Evolutionary conservation across 2,113 vertebrate genomes (phyloP).

Genomic region (Pithys albifrons): DNA sequence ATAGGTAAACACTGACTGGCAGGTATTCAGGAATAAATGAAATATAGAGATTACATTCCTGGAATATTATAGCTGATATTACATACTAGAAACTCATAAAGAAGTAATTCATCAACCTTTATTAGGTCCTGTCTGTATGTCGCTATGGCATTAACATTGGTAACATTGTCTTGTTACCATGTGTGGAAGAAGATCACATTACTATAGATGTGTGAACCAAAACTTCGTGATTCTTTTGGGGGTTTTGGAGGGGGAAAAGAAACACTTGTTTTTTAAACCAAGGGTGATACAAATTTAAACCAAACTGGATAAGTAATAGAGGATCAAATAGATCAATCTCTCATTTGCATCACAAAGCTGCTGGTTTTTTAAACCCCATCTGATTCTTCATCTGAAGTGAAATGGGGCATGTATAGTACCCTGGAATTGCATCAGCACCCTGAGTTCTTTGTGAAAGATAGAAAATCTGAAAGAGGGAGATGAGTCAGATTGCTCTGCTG

Average conservation of each 20-base stretch:
- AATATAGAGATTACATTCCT: neutral
- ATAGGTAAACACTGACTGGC: neutral
- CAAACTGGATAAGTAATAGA: neutral
- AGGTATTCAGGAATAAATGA: neutral
- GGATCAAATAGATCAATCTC: neutral
- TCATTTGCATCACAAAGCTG: neutral
- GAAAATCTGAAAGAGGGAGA: neutral
- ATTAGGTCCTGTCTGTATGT: neutral
- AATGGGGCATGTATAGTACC: neutral
- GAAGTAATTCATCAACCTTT: neutral
- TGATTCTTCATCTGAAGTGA: neutral
- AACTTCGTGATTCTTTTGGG: neutral
- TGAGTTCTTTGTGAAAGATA: neutral
- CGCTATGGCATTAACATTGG: neutral
- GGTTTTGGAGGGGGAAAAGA: neutral
- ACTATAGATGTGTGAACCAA: neutral
- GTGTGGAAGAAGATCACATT: neutral
- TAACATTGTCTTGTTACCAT: neutral
- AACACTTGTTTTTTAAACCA: neutral
- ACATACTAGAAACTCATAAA: neutral
- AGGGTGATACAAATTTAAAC: neutral
- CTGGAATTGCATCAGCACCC: neutral
- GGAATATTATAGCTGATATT: neutral
- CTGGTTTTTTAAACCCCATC: neutral
- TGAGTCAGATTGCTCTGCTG: neutral